Evolutionary conservation across 2,888 invertebrate species (phyloP), one percentile per base, ranked within the genome.

Genomic region (Nomada ferruginata): DNA sequence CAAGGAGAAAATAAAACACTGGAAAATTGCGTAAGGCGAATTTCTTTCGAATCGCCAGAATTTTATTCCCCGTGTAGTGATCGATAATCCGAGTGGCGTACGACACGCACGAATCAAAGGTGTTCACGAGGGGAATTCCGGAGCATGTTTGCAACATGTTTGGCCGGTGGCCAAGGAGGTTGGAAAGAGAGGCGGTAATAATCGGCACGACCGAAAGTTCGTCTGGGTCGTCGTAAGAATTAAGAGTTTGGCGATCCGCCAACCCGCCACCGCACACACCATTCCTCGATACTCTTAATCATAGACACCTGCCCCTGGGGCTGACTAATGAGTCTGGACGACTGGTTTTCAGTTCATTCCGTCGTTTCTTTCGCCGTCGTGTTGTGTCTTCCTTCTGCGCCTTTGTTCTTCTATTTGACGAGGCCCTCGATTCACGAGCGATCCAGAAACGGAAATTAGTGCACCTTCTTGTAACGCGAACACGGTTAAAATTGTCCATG

Each of bases 101-200:
- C 75, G 79, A 69, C 73, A 75, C 68, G 85, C 81, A 75, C 76
- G 86, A 83, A 83, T 88, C 86, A 85, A 86, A 85, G 89, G 83
- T 82, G 81, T 82, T 61, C 83, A 76, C 78, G 79, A 63, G 61
- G 88, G 86, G 85, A 89, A 90, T 90, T 87, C 88, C 88, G 82
- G 84, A 83, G 85, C 82, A 85, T 75, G 90, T 85, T 89, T 79
- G 86, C 87, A 84, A 86, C 87, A 88, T 81, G 89, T 76, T 84
- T 92, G 92, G 92, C 91, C 72, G 66, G n/a, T 61, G 60, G 90
- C 92, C 91, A 91, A 91, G 78, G 89, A 91, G 91, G 90, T 91
- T 90, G 91, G 88, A 85, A 89, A 76, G 86, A 82, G 76, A 81
- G 74, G 79, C 83, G 77, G 83, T 90, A 87, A 89, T 89, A 89